These are phyloP conservation scores for Paracentrotus lividus DNA, from an alignment of 53 echinoderm and acorn worm species.

Conservation along the genomic window DNA sequence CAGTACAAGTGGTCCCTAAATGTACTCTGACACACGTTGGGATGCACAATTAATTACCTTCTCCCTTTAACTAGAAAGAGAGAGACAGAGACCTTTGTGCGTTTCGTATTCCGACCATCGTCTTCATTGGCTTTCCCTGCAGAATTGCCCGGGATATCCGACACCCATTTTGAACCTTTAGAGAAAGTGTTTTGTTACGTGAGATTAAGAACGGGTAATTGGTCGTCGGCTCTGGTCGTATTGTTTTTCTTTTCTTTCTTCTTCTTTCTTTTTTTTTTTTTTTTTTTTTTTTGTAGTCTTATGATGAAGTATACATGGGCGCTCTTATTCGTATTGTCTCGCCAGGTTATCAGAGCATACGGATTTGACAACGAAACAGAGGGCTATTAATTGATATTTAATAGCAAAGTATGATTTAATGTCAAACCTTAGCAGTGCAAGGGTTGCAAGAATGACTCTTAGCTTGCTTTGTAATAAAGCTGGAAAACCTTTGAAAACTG, in stretches of 20 bases:
- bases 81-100: slow-evolving; percentile 7
- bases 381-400: too few species aligned
- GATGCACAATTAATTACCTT: slow-evolving; percentile 33
- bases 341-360: background rate
- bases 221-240: background rate
- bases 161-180: background rate
- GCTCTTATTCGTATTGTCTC: background rate
- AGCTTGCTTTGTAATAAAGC: background rate
- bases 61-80: background rate
- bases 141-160: background rate
- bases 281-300: too few species aligned
- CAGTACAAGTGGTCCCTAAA: background rate
- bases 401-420: too few species aligned
- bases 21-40: background rate
- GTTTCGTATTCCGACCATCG: background rate
- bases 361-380: background rate
- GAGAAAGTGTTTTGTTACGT: background rate
- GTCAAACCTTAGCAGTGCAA: too few species aligned
- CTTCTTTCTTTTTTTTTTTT: too few species aligned
- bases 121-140: background rate
- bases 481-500: background rate
- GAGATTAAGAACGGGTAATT: slow-evolving; percentile 42
- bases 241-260: slow-evolving; percentile 27
- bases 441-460: background rate
- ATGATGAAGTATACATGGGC: background rate